Conservation (phyloP, 2,797 vertebrate genomes). For the Gymnothorax reevesii region DNA sequence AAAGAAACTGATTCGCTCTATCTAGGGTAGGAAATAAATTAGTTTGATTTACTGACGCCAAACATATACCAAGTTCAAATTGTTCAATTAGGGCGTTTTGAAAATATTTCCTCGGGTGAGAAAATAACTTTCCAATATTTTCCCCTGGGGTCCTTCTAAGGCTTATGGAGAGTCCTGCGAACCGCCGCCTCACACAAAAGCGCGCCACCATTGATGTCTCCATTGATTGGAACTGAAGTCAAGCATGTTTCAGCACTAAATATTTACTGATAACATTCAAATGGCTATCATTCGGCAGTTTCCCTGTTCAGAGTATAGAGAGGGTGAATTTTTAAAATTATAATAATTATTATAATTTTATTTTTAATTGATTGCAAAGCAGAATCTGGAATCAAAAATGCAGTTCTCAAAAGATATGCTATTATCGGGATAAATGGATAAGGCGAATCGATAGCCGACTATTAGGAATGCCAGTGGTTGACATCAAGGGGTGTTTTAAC, state of each 20-base stretch:
- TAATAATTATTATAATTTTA: too few species aligned
- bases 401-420: conserved; percentile 82
- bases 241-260: conserved; percentile 91
- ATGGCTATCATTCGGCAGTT: conserved; percentile 87
- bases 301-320: conserved; percentile 78
- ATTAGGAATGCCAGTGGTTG: conserved; percentile 76
- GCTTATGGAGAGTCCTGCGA: conserved; percentile 34
- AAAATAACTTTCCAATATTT: conserved; percentile 9
- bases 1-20: neutral
- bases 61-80: neutral
- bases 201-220: conserved; percentile 77
- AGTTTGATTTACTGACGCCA: neutral
- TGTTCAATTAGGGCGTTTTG: neutral
- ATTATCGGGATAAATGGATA: conserved; percentile 87
- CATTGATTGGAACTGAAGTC: conserved; percentile 88
- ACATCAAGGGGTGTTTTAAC: conserved; percentile 52
- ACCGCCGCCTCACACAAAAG: conserved; percentile 75
- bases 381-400: conserved; percentile 80
- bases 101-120: neutral
- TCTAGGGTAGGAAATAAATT: neutral
- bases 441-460: conserved; percentile 86
- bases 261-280: conserved; percentile 98
- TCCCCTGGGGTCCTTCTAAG: neutral
- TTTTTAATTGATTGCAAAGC: conserved; percentile 92
- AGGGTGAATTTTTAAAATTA: conserved; percentile 79